Evolutionary conservation across 2,888 invertebrate species (phyloP).

Genomic region (Rhogogaster chlorosoma): DNA sequence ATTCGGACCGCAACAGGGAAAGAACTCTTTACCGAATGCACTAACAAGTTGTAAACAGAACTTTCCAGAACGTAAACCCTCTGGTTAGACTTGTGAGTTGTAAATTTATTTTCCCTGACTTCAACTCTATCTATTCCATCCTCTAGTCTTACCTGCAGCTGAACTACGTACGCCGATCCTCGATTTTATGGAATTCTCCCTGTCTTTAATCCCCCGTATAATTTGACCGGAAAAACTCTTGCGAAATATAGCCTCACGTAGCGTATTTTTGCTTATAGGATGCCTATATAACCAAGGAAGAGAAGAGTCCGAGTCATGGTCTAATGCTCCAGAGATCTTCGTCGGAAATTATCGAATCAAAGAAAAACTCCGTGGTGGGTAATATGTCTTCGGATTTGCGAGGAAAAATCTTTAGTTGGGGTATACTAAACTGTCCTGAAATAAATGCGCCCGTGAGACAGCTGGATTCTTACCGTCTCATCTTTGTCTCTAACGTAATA

Average conservation of each 20-base stretch:
- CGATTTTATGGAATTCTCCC: background rate
- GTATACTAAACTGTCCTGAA: background rate
- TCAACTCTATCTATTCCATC: background rate
- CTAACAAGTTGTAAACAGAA: conserved; percentile 37
- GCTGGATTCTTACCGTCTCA: background rate
- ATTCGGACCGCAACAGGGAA: conserved; percentile 2
- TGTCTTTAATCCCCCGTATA: background rate
- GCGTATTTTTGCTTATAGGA: no score
- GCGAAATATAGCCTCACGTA: no score
- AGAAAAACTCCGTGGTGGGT: background rate
- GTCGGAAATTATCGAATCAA: background rate
- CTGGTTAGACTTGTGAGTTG: conserved; percentile 13
- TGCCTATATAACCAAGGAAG: no score
- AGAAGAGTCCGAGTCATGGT: no score
- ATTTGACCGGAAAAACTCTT: no score
- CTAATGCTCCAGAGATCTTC: no score
- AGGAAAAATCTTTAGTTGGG: background rate
- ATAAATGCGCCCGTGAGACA: background rate
- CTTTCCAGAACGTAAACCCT: conserved; percentile 11
- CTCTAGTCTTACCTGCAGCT: background rate
- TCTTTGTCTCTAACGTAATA: conserved; percentile 5
- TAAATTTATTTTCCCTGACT: conserved; percentile 14
- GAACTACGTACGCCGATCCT: background rate
- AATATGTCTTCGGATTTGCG: background rate
- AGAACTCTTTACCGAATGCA: conserved; percentile 12